Conservation (phyloP, 1,140 invertebrate species). For the Macrosteles quadrilineatus region DNA sequence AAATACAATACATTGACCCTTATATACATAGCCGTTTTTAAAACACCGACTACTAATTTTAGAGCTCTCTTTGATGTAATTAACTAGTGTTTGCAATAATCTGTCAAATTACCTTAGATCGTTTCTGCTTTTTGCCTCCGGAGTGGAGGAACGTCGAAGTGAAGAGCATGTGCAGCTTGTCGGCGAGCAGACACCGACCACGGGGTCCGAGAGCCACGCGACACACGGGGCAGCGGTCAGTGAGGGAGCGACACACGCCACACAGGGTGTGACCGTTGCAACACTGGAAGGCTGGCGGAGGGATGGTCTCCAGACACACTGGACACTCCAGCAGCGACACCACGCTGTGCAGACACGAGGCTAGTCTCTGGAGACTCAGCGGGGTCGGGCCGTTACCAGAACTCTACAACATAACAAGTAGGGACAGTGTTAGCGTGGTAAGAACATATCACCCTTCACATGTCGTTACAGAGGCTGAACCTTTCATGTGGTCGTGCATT, state of each 20-base stretch:
- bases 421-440: no score
- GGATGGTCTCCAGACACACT: conserved; percentile 60
- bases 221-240: conserved; percentile 62
- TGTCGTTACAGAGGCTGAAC: no score
- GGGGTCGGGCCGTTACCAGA: conserved; percentile 58
- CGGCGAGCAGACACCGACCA: conserved; percentile 58
- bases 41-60: no score
- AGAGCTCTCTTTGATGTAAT: no score
- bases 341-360: conserved; percentile 53
- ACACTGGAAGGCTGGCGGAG: conserved; percentile 64
- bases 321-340: conserved; percentile 63
- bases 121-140: conserved; percentile 17
- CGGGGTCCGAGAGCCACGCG: conserved; percentile 53
- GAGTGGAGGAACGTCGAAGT: conserved; percentile 46
- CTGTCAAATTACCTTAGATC: conserved; percentile 30
- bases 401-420: conserved; percentile 46
- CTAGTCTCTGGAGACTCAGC: conserved; percentile 53
- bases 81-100: no score
- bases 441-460: no score
- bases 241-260: conserved; percentile 58
- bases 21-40: no score
- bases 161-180: conserved; percentile 54
- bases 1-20: no score
- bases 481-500: no score
- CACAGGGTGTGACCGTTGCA: conserved; percentile 67